Conservation (phyloP, 2,113 vertebrate genomes). For the Corydoras maculifer region DNA sequence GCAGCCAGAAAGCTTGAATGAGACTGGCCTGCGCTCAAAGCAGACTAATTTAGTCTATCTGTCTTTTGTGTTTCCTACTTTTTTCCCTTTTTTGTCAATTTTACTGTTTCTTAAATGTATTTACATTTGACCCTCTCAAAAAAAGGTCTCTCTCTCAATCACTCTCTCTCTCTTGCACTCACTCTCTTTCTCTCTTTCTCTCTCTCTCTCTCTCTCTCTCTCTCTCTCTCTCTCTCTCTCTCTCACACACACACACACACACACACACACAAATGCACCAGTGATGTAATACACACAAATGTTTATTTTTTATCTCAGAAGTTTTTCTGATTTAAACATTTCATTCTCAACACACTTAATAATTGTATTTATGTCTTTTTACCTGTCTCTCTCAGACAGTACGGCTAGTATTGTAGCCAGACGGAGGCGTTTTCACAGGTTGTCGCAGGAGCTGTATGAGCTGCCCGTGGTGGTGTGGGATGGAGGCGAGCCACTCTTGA, state of each 20-base stretch:
- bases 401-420: slow-evolving; percentile 74
- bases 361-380: slow-evolving; percentile 27
- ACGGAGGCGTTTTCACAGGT: slow-evolving; percentile 71
- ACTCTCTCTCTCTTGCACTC: background rate
- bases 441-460: slow-evolving; percentile 72
- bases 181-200: slow-evolving; percentile 1
- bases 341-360: too few species aligned
- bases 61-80: background rate
- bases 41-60: slow-evolving; percentile 40
- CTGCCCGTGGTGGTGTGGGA: slow-evolving; percentile 77
- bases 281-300: too few species aligned
- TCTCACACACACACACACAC: background rate
- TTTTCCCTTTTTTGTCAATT: background rate
- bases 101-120: background rate
- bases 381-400: slow-evolving; percentile 60
- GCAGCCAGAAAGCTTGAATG: slow-evolving; percentile 19
- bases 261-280: too few species aligned
- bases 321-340: too few species aligned
- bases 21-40: slow-evolving; percentile 23
- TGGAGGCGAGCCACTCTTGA: slow-evolving; percentile 73
- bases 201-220: slow-evolving; percentile 4
- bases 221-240: slow-evolving; percentile 23
- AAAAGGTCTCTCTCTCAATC: background rate
- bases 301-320: too few species aligned
- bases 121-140: too few species aligned